Conservation (phyloP, 2,113 vertebrate genomes). For the Sciurus niger region DNA sequence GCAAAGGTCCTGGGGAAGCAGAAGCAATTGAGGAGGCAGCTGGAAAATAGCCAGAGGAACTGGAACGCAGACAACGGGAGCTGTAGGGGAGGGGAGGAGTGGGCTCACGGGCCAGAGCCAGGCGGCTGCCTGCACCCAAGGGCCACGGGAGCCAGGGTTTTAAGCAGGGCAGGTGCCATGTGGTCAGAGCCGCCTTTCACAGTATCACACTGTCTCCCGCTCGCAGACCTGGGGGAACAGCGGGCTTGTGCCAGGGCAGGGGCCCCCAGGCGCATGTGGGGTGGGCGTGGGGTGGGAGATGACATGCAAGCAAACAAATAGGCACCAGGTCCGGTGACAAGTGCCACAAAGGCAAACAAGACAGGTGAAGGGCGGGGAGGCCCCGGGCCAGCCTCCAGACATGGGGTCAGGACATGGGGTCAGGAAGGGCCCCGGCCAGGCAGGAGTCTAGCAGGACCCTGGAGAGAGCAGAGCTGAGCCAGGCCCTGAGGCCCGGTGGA, state of each 20-base stretch:
- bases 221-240: neutral
- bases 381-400: too few relatives aligned
- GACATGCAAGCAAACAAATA: neutral
- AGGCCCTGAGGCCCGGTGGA: too few relatives aligned
- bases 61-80: too few relatives aligned
- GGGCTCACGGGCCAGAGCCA: neutral
- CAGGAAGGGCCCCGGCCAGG: neutral
- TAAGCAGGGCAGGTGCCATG: neutral
- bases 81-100: accelerated
- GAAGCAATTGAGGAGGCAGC: neutral
- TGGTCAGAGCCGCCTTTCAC: neutral
- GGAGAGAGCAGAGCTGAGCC: too few relatives aligned
- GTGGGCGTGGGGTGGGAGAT: too few relatives aligned
- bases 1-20: slow-evolving; percentile 1
- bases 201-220: neutral
- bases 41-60: neutral
- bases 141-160: neutral
- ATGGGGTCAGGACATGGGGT: too few relatives aligned
- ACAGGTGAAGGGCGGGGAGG: too few relatives aligned
- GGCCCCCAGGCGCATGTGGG: too few relatives aligned
- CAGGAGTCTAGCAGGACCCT: too few relatives aligned
- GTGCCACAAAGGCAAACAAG: neutral
- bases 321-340: neutral
- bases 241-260: neutral
- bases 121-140: too few relatives aligned